These are phyloP conservation scores for Macrochelys suwanniensis DNA, from an alignment of 2,797 vertebrate species.

Conservation along the genomic window DNA sequence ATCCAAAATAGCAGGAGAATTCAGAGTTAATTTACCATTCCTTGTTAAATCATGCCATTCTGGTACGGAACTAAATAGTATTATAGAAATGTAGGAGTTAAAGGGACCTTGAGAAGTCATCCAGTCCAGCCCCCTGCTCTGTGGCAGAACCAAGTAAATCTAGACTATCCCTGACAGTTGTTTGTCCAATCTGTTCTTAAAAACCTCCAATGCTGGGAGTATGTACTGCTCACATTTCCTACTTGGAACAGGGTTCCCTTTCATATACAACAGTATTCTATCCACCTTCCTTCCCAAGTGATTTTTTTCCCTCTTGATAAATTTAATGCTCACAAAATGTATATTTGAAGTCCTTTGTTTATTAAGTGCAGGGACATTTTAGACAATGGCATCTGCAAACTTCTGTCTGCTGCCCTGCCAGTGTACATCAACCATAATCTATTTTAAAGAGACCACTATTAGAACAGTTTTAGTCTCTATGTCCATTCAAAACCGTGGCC, in stretches of 20 bases:
- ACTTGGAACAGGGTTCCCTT: neutral
- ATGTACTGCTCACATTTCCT: neutral
- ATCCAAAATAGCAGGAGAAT: neutral
- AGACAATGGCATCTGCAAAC: neutral
- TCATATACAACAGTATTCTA: neutral
- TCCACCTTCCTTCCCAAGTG: neutral
- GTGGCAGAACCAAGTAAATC: neutral
- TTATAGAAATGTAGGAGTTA: neutral
- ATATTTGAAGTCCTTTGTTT: neutral
- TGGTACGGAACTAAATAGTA: neutral
- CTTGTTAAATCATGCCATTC: neutral
- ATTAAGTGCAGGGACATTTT: neutral
- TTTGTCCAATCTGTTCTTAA: neutral
- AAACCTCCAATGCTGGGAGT: neutral
- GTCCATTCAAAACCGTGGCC: neutral
- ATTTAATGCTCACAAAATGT: neutral
- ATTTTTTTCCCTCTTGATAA: neutral
- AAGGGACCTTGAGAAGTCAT: neutral
- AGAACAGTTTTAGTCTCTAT: neutral
- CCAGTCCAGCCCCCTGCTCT: neutral
- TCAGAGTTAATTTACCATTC: neutral
- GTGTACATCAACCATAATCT: neutral
- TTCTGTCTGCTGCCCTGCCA: neutral
- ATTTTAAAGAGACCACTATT: neutral
- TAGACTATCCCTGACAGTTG: neutral